These are phyloP conservation scores for Pararge aegeria DNA, from an alignment of 1,140 invertebrate species.

Conservation along the genomic window DNA sequence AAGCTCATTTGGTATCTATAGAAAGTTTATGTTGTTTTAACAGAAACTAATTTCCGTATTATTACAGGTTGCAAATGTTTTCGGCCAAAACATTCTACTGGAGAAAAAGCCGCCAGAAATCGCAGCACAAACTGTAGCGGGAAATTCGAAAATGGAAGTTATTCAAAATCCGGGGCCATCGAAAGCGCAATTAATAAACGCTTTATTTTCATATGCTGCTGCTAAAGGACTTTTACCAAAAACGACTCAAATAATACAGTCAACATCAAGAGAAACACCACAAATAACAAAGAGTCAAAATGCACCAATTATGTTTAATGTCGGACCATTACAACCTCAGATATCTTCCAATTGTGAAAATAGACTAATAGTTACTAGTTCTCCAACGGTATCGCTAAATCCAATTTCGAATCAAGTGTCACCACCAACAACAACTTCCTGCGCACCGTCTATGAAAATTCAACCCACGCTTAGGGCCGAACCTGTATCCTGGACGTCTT, in stretches of 20 bases:
- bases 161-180: background rate
- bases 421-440: background rate
- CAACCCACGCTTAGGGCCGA: background rate
- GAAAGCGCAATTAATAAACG: conserved; percentile 27
- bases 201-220: conserved; percentile 24
- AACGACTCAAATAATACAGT: conserved; percentile 11
- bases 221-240: conserved; percentile 7
- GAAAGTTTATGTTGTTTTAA: background rate
- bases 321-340: background rate
- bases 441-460: background rate
- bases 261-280: background rate
- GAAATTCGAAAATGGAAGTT: background rate
- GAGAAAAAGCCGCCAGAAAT: background rate
- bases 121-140: background rate
- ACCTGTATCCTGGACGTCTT: background rate
- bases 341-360: background rate
- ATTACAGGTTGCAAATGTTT: conserved; percentile 23
- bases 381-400: background rate
- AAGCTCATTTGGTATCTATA: background rate
- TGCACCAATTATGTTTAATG: background rate
- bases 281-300: background rate
- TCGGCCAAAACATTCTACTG: conserved; percentile 25
- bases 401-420: background rate
- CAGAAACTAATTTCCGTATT: background rate
- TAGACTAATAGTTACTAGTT: background rate